Evolutionary conservation across 2,113 vertebrate genomes (phyloP).

Genomic region (Coptodon rendalli): DNA sequence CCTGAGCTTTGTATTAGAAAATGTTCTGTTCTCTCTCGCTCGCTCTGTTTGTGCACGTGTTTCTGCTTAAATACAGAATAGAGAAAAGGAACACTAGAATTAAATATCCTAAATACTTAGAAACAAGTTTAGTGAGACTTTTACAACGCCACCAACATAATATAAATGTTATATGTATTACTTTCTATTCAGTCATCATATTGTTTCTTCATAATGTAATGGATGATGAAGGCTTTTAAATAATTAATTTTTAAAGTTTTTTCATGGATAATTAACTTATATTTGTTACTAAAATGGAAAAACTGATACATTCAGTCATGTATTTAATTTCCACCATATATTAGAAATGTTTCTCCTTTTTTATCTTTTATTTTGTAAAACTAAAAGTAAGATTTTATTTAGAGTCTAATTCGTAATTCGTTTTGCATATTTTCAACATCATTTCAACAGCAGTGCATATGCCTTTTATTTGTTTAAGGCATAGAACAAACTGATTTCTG

Average conservation of each 20-base stretch:
- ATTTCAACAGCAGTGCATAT: background rate
- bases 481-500: background rate
- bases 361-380: background rate
- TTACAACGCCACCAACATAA: background rate
- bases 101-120: background rate
- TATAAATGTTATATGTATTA: background rate
- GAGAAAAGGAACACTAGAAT: background rate
- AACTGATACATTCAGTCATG: background rate
- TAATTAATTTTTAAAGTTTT: background rate
- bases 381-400: background rate
- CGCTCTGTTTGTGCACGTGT: background rate
- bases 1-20: background rate
- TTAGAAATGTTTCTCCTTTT: background rate
- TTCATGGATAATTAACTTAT: background rate
- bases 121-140: background rate
- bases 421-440: background rate
- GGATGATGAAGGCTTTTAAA: background rate
- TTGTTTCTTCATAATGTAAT: background rate
- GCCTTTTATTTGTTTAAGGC: background rate
- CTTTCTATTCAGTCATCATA: background rate
- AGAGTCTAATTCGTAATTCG: background rate
- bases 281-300: background rate
- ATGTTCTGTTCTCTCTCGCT: background rate
- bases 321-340: background rate
- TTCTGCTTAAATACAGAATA: background rate